Conservation (phyloP, 1,140 invertebrate species). For the Pteromalus puparum region DNA sequence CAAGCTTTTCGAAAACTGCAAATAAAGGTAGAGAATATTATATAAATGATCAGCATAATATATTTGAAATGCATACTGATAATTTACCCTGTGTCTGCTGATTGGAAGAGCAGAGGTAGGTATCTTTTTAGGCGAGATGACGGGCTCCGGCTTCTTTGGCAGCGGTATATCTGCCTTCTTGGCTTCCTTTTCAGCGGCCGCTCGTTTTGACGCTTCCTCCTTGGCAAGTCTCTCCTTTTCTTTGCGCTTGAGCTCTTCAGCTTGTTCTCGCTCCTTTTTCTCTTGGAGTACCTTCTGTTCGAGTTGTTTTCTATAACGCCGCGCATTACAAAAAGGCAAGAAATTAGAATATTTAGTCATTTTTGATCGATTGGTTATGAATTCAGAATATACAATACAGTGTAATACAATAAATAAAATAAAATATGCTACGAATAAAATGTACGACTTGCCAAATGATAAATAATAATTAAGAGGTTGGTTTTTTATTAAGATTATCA, state of each 20-base stretch:
- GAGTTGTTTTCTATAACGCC: conserved; percentile 65
- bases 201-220: conserved; percentile 64
- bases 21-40: conserved; percentile 7
- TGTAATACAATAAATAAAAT: conserved; percentile 7
- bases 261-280: conserved; percentile 52
- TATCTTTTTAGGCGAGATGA: conserved; percentile 71
- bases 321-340: not conserved
- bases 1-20: conserved; percentile 81
- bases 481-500: not conserved
- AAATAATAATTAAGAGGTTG: not conserved
- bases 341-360: not conserved
- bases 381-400: conserved; percentile 2
- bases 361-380: not conserved
- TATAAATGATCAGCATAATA: not conserved
- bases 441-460: not conserved
- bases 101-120: conserved; percentile 66
- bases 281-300: conserved; percentile 51
- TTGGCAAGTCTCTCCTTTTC: conserved; percentile 57
- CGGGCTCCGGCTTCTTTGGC: conserved; percentile 65
- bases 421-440: not conserved
- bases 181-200: conserved; percentile 65
- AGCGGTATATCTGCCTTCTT: conserved; percentile 65
- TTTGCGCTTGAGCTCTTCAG: conserved; percentile 51
- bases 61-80: conserved; percentile 11
- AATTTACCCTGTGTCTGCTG: conserved; percentile 69